phyloP scores from a whole-genome alignment of 2,888 invertebrate species.

The Thereva unica region DNA sequence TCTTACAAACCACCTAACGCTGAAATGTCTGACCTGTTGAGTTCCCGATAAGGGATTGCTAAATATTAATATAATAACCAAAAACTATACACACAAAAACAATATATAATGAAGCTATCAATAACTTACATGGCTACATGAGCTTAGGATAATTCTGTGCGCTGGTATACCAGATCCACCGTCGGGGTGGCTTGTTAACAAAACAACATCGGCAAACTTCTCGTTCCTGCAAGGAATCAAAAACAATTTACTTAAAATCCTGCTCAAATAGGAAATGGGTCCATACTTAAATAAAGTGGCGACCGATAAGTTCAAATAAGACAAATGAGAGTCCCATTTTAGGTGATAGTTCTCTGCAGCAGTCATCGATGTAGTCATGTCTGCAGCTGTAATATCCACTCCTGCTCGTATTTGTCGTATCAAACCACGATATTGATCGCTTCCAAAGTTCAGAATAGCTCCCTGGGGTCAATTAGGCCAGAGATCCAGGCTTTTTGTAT shows the following conservation, averaged over 20 bases:
- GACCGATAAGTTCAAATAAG: slow-evolving; percentile 80
- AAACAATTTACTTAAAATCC: slow-evolving; percentile 2
- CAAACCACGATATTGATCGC: slow-evolving; percentile 23
- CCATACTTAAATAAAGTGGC: slow-evolving; percentile 66
- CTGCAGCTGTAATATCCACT: slow-evolving; percentile 7
- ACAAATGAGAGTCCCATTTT: slow-evolving; percentile 86
- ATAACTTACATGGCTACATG: slow-evolving; percentile 67
- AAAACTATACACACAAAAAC: neutral
- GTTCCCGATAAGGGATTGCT: too few relatives aligned
- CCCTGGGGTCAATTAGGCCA: slow-evolving; percentile 30
- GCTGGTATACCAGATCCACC: slow-evolving; percentile 81
- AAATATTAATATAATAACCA: neutral
- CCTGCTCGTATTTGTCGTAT: neutral
- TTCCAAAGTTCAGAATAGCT: slow-evolving; percentile 3
- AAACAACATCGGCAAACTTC: slow-evolving; percentile 79
- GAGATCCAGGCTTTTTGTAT: slow-evolving; percentile 20
- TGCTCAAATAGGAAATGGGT: neutral
- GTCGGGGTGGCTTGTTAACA: slow-evolving; percentile 65
- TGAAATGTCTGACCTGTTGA: neutral
- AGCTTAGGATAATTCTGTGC: slow-evolving; percentile 82
- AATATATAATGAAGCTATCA: neutral
- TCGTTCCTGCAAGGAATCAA: slow-evolving; percentile 64
- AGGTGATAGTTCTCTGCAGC: slow-evolving; percentile 80
- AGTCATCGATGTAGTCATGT: slow-evolving; percentile 49
- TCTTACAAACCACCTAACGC: neutral